Evolutionary conservation across 2,797 vertebrate genomes (phyloP).

Genomic region (Pangasius macronema): DNA sequence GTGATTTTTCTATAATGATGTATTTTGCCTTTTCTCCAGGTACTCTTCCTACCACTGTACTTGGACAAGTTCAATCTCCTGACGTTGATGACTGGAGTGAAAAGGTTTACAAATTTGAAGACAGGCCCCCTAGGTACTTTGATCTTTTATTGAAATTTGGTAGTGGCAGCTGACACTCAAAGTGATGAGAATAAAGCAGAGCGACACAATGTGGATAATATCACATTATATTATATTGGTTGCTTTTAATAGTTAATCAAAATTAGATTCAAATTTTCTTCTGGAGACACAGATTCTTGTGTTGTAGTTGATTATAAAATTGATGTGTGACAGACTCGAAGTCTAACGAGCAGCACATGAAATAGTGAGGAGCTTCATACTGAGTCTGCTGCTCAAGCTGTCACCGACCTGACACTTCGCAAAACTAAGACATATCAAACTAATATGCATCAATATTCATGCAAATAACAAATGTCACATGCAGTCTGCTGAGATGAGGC

Average conservation of each 20-base stretch:
- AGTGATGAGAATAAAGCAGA: constrained; percentile 40
- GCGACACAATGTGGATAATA: background rate
- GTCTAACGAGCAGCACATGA: constrained; percentile 67
- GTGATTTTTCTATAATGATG: constrained; percentile 54
- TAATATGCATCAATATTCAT: constrained; percentile 25
- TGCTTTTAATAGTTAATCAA: constrained; percentile 74
- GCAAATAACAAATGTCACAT: constrained; percentile 34
- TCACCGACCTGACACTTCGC: constrained; percentile 37
- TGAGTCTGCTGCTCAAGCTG: constrained; percentile 24
- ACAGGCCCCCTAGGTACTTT: constrained; percentile 81
- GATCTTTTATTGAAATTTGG: constrained; percentile 57
- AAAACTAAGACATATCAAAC: constrained; percentile 19
- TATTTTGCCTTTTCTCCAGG: constrained; percentile 67
- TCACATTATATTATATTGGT: constrained; percentile 55
- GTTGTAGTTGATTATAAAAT: constrained; percentile 67
- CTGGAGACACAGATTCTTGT: constrained; percentile 57
- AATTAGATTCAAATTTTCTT: constrained; percentile 37
- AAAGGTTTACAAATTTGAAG: constrained; percentile 85
- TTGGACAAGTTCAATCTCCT: constrained; percentile 83
- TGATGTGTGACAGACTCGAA: constrained; percentile 57
- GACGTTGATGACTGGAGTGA: constrained; percentile 88
- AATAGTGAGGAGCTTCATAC: constrained; percentile 41
- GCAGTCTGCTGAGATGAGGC: constrained; percentile 9
- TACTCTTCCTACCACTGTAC: constrained; percentile 74
- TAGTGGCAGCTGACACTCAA: constrained; percentile 48